Conservation (phyloP, 2,888 invertebrate species). For the Chymomyza procnemis region DNA sequence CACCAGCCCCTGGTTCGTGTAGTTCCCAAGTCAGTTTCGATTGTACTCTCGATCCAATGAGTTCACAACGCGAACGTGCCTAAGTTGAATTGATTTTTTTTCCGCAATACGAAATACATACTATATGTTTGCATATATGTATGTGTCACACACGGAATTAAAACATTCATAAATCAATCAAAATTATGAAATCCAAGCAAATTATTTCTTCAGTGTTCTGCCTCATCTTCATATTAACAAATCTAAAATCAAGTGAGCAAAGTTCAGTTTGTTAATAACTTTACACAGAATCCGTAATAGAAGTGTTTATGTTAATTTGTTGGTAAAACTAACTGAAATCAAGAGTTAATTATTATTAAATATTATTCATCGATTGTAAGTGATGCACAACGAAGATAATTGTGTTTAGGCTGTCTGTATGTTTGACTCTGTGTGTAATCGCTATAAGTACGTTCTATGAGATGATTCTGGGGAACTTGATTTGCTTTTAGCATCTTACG, state of each 20-base stretch:
- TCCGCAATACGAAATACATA: neutral
- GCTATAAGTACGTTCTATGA: neutral
- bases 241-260: conserved; percentile 50
- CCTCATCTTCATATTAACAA: conserved; percentile 18
- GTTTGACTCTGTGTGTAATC: neutral
- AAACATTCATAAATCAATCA: neutral
- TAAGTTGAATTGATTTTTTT: neutral
- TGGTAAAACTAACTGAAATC: neutral
- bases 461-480: neutral
- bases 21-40: conserved; percentile 39
- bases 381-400: neutral
- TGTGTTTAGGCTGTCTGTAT: neutral
- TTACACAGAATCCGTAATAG: neutral
- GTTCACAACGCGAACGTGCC: conserved; percentile 4
- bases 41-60: conserved; percentile 38
- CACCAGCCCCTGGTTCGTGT: conserved; percentile 2
- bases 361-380: neutral
- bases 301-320: neutral
- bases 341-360: neutral
- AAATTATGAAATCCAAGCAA: conserved; percentile 18
- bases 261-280: conserved; percentile 35
- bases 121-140: neutral
- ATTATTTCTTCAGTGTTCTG: conserved; percentile 16
- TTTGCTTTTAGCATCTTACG: neutral
- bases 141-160: neutral